Conservation (phyloP, 2,113 vertebrate species). For the Otolemur garnettii region DNA sequence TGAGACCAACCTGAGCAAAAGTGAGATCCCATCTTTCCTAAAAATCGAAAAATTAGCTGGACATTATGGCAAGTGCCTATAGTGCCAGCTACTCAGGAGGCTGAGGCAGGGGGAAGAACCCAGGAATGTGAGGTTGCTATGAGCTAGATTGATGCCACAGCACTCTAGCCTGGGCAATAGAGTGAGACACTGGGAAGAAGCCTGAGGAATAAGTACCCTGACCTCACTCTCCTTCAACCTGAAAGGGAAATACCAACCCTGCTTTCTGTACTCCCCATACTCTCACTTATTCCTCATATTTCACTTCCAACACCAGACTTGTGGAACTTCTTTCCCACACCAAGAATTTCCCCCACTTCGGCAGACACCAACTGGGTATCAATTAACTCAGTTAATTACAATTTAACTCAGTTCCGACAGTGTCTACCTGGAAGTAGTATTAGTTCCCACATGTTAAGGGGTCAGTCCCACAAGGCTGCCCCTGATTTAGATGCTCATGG, state of each 20-base stretch:
- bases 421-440: background rate
- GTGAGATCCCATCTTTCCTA: too few relatives aligned
- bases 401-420: background rate
- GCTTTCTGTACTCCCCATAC: background rate
- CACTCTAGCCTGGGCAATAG: too few relatives aligned
- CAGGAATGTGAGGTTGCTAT: too few relatives aligned
- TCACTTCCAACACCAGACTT: background rate
- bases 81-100: too few relatives aligned
- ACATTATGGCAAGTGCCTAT: too few relatives aligned
- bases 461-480: background rate
- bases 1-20: too few relatives aligned
- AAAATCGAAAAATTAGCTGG: too few relatives aligned
- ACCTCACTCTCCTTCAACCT: background rate
- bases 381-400: background rate
- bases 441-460: background rate
- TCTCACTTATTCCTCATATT: background rate
- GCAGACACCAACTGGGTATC: background rate
- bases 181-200: background rate
- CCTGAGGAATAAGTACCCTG: too few relatives aligned
- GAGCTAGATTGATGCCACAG: too few relatives aligned
- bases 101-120: too few relatives aligned
- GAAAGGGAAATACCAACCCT: background rate
- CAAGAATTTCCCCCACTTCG: background rate
- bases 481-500: background rate
- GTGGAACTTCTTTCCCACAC: too few relatives aligned